phyloP scores from a whole-genome alignment of 2,113 vertebrate species.

The Lepidothrix coronata region DNA sequence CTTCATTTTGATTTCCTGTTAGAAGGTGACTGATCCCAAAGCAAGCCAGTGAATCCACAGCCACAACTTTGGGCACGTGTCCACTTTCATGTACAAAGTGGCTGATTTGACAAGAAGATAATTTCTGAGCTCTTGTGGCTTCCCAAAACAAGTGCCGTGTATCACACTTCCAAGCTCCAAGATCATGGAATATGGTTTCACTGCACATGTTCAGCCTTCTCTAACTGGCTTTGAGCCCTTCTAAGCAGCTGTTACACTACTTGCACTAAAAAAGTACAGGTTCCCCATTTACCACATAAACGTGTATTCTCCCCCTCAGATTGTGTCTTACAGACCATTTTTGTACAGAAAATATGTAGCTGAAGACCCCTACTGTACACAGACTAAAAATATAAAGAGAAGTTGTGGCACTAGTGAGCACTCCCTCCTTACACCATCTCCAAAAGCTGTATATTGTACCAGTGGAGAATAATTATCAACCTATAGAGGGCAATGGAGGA shows the following conservation, averaged over 20 bases:
- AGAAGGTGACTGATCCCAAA: background rate
- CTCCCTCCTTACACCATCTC: background rate
- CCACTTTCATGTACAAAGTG: background rate
- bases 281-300: background rate
- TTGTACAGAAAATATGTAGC: background rate
- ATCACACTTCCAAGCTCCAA: background rate
- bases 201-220: background rate
- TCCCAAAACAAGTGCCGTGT: background rate
- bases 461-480: conserved; percentile 51
- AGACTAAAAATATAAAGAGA: background rate
- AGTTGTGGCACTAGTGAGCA: background rate
- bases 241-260: conserved; percentile 8
- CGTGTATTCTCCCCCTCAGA: background rate
- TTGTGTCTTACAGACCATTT: background rate
- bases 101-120: background rate
- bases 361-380: background rate
- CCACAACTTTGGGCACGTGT: background rate
- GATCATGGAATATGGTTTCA: background rate
- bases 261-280: background rate
- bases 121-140: background rate
- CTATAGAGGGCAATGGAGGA: conserved; percentile 66
- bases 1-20: background rate
- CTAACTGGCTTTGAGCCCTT: background rate
- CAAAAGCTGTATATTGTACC: background rate
- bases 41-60: background rate